These are phyloP conservation scores for Venustaconcha ellipsiformis DNA, from an alignment of 1,140 invertebrate genomes.

Conservation along the genomic window DNA sequence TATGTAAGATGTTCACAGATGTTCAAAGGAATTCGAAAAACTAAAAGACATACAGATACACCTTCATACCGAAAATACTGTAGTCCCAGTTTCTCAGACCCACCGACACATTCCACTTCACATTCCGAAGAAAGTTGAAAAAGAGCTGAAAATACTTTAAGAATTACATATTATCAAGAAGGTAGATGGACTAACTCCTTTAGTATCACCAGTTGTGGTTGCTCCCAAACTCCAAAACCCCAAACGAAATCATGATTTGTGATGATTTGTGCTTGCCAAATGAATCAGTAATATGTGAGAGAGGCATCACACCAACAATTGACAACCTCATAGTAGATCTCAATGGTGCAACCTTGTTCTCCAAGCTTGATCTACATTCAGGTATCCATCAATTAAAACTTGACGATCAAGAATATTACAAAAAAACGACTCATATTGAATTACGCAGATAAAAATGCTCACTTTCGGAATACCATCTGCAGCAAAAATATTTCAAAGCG, in stretches of 20 bases:
- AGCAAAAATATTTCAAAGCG: conserved; percentile 41
- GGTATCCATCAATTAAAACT: conserved; percentile 43
- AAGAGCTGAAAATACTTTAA: conserved; percentile 20
- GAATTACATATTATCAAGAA: conserved; percentile 42
- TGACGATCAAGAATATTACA: conserved; percentile 28
- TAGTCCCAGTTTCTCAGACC: no score
- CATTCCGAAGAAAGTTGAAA: no score
- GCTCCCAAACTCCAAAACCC: conserved; percentile 35
- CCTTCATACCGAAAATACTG: no score
- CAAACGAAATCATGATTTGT: conserved; percentile 28
- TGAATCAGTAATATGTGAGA: conserved; percentile 29
- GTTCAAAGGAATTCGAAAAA: no score
- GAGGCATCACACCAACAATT: conserved; percentile 35
- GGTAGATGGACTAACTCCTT: no score
- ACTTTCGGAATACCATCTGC: conserved; percentile 37
- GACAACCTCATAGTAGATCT: conserved; percentile 30
- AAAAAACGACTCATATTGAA: conserved; percentile 39
- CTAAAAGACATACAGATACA: no score
- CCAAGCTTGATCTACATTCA: conserved; percentile 35
- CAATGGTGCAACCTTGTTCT: conserved; percentile 33
- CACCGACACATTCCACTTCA: no score
- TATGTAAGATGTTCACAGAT: no score
- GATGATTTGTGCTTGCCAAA: conserved; percentile 39
- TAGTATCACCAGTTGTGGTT: neutral
- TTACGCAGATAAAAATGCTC: conserved; percentile 33